These are phyloP conservation scores for Parthenolecanium corni DNA, from an alignment of 2,888 invertebrate genomes.

Conservation along the genomic window DNA sequence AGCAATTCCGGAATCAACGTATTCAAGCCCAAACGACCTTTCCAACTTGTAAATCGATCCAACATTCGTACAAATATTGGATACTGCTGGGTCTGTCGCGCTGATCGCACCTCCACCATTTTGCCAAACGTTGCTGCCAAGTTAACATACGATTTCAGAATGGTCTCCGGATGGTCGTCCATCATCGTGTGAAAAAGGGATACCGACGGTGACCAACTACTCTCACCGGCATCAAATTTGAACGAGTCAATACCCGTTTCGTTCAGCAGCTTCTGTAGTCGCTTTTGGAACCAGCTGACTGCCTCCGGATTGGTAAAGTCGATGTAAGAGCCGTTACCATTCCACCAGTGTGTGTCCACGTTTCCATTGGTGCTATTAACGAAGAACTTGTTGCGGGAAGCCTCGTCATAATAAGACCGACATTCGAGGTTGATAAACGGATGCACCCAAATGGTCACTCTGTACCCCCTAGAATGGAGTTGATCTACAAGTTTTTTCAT, in stretches of 20 bases:
- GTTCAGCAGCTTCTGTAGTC: constrained; percentile 45
- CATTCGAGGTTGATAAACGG: constrained; percentile 72
- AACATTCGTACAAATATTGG: constrained; percentile 64
- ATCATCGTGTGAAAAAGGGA: constrained; percentile 7
- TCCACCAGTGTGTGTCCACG: constrained; percentile 42
- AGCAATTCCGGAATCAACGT: constrained; percentile 60
- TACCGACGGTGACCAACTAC: constrained; percentile 14
- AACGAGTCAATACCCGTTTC: constrained; percentile 58
- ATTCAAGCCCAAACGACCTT: constrained; percentile 54
- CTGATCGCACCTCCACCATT: constrained; percentile 56
- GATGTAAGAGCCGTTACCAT: constrained; percentile 45
- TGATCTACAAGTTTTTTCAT: constrained; percentile 49
- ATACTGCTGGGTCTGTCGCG: constrained; percentile 54
- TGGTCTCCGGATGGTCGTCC: constrained; percentile 19
- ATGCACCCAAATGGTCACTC: constrained; percentile 73
- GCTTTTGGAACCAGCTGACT: constrained; percentile 41
- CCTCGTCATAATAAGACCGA: constrained; percentile 45
- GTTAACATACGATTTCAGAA: constrained; percentile 42
- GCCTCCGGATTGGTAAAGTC: constrained; percentile 53
- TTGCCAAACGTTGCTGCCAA: constrained; percentile 48
- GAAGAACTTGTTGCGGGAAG: constrained; percentile 45
- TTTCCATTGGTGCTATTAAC: constrained; percentile 39
- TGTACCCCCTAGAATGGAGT: constrained; percentile 49
- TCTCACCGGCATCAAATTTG: constrained; percentile 72
- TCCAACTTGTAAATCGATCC: constrained; percentile 57